Percentiles rank a stretch among this genome's conserved stretches.
Evolutionary conservation across 2,797 vertebrate genomes (phyloP).

Genomic region (Epinephelus coioides): DNA sequence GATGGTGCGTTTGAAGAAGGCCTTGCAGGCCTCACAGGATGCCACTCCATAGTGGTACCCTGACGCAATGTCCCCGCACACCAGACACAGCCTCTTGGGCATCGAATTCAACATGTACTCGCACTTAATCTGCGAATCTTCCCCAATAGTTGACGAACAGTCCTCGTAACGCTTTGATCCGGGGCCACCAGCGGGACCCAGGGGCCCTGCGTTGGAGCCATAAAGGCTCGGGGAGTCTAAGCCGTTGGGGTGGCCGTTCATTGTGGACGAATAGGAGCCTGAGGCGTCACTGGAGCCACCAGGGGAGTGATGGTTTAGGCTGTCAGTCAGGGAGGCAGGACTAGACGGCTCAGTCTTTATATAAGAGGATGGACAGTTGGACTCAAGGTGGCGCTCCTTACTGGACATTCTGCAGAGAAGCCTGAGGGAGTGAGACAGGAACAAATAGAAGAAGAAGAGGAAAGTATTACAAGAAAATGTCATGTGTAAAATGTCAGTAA

Average conservation of each 20-base stretch:
- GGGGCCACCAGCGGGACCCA: constrained; percentile 92
- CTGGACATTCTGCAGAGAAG: constrained; percentile 99
- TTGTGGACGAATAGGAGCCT: constrained; percentile 99
- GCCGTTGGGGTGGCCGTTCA: constrained; percentile 99
- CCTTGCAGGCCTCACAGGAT: constrained; percentile 99
- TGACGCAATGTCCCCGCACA: constrained; percentile 98
- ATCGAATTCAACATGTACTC: constrained; percentile 99
- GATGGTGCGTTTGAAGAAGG: constrained; percentile 99
- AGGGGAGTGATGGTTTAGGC: constrained; percentile 99
- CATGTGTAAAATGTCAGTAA: constrained; percentile 6
- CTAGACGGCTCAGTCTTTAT: constrained; percentile 99
- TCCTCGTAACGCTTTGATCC: constrained; percentile 96
- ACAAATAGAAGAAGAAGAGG: constrained; percentile 28
- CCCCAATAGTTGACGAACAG: constrained; percentile 97
- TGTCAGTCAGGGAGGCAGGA: constrained; percentile 99
- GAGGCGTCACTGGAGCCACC: constrained; percentile 99
- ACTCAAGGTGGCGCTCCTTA: constrained; percentile 99
- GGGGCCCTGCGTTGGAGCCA: constrained; percentile 90
- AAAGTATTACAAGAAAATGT: constrained; percentile 35
- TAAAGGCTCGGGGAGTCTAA: constrained; percentile 98
- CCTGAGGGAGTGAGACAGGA: constrained; percentile 82
- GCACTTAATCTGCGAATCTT: constrained; percentile 99
- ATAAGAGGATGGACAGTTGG: constrained; percentile 97
- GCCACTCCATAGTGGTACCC: constrained; percentile 99
- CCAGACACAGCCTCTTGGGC: constrained; percentile 99